Conservation (phyloP, 2,113 vertebrate species). For the Periophthalmodon schlosseri region DNA sequence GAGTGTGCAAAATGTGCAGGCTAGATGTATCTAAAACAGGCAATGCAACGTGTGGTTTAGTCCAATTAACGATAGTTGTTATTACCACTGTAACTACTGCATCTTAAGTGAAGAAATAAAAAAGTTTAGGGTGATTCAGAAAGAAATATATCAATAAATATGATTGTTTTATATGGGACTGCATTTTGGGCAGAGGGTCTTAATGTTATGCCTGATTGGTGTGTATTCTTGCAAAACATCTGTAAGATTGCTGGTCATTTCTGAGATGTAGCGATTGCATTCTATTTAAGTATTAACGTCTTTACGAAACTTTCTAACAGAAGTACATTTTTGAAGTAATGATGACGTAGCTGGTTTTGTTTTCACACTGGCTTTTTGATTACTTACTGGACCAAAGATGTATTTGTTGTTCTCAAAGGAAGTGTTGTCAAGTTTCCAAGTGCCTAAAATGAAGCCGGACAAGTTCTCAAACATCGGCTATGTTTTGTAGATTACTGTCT, state of each 20-base stretch:
- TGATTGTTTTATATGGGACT: background rate
- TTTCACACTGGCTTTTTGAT: conserved; percentile 69
- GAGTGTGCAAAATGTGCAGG: background rate
- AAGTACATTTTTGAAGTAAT: conserved; percentile 61
- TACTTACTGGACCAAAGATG: conserved; percentile 78
- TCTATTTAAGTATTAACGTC: conserved; percentile 57
- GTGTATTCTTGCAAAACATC: conserved; percentile 55
- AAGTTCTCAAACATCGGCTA: conserved; percentile 63
- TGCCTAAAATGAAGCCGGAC: conserved; percentile 75
- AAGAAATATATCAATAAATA: background rate
- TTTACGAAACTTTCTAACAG: conserved; percentile 47
- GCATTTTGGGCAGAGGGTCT: background rate
- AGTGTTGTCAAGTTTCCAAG: conserved; percentile 75
- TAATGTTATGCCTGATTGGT: conserved; percentile 1
- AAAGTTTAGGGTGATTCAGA: background rate
- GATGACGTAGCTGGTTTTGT: conserved; percentile 56
- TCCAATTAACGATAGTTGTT: background rate
- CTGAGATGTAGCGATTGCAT: conserved; percentile 69
- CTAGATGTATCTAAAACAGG: background rate
- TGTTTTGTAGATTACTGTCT: conserved; percentile 69
- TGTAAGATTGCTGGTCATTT: conserved; percentile 72
- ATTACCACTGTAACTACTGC: background rate
- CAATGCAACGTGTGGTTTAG: background rate
- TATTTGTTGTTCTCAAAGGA: conserved; percentile 70
- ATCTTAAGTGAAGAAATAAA: background rate